Evolutionary conservation across 2,113 vertebrate species (phyloP).

Genomic region (Crypturellus undulatus): DNA sequence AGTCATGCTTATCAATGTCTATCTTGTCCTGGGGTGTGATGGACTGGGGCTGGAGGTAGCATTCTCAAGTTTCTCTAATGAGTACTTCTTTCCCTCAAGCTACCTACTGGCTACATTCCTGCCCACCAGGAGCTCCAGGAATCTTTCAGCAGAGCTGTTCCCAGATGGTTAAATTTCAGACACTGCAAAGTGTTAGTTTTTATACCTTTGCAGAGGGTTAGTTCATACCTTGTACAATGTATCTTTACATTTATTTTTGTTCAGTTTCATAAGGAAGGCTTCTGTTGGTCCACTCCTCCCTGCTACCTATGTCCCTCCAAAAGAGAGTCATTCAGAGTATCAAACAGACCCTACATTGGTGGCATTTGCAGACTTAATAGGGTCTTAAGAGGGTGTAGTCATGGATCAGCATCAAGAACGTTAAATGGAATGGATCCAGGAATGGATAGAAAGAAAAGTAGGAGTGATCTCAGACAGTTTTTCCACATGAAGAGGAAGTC

Average conservation of each 20-base stretch:
- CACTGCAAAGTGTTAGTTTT: not conserved
- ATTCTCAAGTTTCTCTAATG: not conserved
- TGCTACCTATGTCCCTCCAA: not conserved
- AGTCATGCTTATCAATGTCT: not conserved
- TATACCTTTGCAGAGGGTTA: rapidly evolving
- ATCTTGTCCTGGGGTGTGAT: not conserved
- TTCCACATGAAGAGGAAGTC: not conserved
- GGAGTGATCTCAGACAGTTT: not conserved
- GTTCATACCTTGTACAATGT: not conserved
- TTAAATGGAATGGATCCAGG: not conserved
- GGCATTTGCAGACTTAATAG: not conserved
- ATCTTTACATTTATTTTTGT: not conserved
- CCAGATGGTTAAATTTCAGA: not conserved
- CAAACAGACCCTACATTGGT: not conserved
- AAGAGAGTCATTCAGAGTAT: not conserved
- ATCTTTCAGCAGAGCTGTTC: not conserved
- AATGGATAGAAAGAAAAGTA: not conserved
- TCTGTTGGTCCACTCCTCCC: not conserved
- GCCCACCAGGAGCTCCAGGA: rapidly evolving
- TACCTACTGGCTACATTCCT: not conserved
- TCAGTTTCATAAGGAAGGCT: not conserved
- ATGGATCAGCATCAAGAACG: not conserved
- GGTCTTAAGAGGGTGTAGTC: not conserved
- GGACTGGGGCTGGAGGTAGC: not conserved
- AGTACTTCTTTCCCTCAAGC: not conserved